Percentiles rank a stretch among this genome's conserved stretches.
Conservation (phyloP, 2,888 invertebrate genomes). For the Acanthosepion lycidas region DNA sequence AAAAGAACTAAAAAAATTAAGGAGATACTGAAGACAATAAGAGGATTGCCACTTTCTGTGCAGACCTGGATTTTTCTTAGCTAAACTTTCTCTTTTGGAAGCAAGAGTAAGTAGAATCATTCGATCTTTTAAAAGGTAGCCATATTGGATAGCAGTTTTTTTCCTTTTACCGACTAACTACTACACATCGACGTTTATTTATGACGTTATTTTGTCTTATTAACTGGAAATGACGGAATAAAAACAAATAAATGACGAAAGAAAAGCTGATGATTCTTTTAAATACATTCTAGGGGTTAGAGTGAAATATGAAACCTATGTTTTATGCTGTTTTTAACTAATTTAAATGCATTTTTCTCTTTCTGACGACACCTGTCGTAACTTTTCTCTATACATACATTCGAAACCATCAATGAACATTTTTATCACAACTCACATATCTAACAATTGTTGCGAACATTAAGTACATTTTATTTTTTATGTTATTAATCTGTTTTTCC, state of each 20-base stretch:
- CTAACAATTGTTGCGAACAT: neutral
- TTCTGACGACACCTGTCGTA: slow-evolving; percentile 33
- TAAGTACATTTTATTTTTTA: neutral
- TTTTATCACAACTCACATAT: neutral
- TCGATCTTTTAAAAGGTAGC: slow-evolving; percentile 25
- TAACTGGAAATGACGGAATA: neutral
- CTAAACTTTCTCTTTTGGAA: slow-evolving; percentile 42
- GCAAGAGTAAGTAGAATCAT: slow-evolving; percentile 46
- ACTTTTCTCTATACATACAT: neutral
- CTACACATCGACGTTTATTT: slow-evolving; percentile 33
- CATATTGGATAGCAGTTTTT: slow-evolving; percentile 17
- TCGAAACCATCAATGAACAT: neutral
- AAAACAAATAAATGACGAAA: neutral
- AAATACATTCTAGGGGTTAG: neutral
- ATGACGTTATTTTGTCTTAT: neutral
- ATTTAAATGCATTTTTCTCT: neutral
- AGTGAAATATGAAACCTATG: neutral
- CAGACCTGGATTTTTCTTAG: slow-evolving; percentile 45
- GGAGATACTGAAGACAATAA: neutral
- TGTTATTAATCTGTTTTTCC: neutral
- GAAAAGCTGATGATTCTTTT: neutral
- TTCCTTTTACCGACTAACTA: neutral
- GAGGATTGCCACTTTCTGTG: slow-evolving; percentile 34
- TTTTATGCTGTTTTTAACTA: neutral
- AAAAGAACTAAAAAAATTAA: neutral